These are phyloP conservation scores for Pelobates cultripes DNA, from an alignment of 2,797 vertebrate species.

Conservation along the genomic window DNA sequence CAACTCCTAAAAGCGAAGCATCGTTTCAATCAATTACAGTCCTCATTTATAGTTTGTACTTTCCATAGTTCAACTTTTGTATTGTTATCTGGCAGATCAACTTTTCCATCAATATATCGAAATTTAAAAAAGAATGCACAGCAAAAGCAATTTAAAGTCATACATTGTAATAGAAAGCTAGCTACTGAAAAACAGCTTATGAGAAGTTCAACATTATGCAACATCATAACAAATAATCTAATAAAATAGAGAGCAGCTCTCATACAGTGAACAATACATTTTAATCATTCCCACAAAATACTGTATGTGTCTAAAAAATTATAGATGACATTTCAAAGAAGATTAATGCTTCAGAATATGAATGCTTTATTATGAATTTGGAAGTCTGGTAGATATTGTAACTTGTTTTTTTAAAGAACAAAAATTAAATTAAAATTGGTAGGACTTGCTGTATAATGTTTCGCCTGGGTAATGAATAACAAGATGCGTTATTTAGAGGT, in stretches of 20 bases:
- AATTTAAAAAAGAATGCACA: constrained; percentile 39
- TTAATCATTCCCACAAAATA: too few species aligned
- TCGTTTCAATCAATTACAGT: constrained; percentile 53
- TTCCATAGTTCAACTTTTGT: constrained; percentile 49
- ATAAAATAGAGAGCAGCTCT: constrained; percentile 33
- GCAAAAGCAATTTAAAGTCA: constrained; percentile 47
- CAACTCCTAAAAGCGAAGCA: constrained; percentile 34
- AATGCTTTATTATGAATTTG: too few species aligned
- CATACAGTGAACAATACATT: neutral
- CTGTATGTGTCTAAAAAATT: too few species aligned
- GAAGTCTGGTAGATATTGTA: too few species aligned
- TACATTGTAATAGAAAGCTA: constrained; percentile 23
- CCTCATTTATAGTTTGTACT: constrained; percentile 34
- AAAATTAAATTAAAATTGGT: too few species aligned
- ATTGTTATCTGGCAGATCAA: constrained; percentile 24
- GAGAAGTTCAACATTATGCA: constrained; percentile 12
- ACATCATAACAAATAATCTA: constrained; percentile 39
- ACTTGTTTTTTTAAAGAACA: too few species aligned
- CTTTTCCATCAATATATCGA: constrained; percentile 55
- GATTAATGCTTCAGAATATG: too few species aligned
- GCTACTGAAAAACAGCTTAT: constrained; percentile 14
- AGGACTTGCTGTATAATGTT: too few species aligned
- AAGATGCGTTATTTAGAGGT: too few species aligned
- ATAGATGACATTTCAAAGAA: too few species aligned
- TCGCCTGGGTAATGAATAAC: too few species aligned